Conservation (phyloP, 1,140 invertebrate genomes). For the Heliconius hewitsoni region DNA sequence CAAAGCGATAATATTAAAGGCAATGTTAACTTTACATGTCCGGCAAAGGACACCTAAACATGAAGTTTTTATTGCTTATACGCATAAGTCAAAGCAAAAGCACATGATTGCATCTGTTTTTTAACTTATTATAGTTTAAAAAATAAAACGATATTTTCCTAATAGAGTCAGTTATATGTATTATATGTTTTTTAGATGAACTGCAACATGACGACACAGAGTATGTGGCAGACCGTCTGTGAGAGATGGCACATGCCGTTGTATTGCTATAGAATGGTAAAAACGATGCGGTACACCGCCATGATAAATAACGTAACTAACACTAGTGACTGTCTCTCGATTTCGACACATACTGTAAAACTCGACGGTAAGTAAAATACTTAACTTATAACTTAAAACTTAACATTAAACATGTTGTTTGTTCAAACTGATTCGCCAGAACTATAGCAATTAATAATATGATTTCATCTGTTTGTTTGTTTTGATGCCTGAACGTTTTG, state of each 20-base stretch:
- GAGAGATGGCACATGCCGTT: constrained; percentile 78
- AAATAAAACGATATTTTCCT: too few relatives aligned
- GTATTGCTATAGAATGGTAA: constrained; percentile 67
- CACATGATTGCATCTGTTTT: too few relatives aligned
- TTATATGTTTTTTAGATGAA: constrained; percentile 62
- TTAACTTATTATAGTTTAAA: too few relatives aligned
- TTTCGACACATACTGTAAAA: constrained; percentile 42
- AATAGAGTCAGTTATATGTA: too few relatives aligned
- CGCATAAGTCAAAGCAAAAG: too few relatives aligned
- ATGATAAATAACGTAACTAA: constrained; percentile 46
- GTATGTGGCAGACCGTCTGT: constrained; percentile 79
- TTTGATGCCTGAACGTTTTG: too few relatives aligned
- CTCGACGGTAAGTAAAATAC: constrained; percentile 56
- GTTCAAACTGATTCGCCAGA: too few relatives aligned
- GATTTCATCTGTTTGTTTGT: too few relatives aligned
- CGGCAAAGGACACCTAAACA: neutral
- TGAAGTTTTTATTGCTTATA: too few relatives aligned
- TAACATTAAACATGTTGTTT: too few relatives aligned
- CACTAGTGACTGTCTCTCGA: neutral
- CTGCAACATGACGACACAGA: constrained; percentile 71
- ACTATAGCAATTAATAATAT: too few relatives aligned
- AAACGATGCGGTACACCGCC: constrained; percentile 54
- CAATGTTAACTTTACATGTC: neutral
- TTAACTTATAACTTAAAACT: neutral
- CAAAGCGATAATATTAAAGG: neutral